Conservation (phyloP, 2,888 invertebrate genomes). For the Zonitis immaculata region DNA sequence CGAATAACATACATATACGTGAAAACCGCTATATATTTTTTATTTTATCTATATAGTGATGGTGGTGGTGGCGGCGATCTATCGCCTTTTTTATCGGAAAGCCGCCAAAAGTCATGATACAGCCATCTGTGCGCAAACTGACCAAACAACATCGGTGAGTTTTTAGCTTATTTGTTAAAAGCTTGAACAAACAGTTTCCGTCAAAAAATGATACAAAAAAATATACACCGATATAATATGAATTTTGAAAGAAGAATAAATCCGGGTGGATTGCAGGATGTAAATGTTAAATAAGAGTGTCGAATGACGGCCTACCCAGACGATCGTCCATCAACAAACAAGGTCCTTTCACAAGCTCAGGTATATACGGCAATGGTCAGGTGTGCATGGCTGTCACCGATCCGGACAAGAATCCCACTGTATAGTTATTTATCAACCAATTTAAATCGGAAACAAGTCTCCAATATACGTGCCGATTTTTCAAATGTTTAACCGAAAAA, state of each 20-base stretch:
- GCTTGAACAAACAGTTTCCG: constrained; percentile 26
- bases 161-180: constrained; percentile 28
- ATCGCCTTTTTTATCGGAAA: constrained; percentile 22
- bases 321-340: constrained; percentile 31
- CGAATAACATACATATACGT: constrained; percentile 5
- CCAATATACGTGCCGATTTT: constrained; percentile 41
- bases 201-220: no score
- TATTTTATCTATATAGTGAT: constrained; percentile 1
- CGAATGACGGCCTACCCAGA: constrained; percentile 24
- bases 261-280: constrained; percentile 10
- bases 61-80: constrained; percentile 3
- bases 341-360: constrained; percentile 20
- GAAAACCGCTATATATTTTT: not conserved
- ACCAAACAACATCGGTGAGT: constrained; percentile 39
- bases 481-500: constrained; percentile 37
- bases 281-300: constrained; percentile 24
- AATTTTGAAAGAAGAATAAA: not conserved
- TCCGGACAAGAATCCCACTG: constrained; percentile 26
- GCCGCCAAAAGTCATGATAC: constrained; percentile 36
- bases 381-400: constrained; percentile 26
- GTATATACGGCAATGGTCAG: constrained; percentile 23
- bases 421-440: constrained; percentile 34
- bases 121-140: constrained; percentile 47
- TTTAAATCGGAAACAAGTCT: constrained; percentile 36
- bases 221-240: no score